Evolutionary conservation across 2,113 vertebrate species (phyloP), one percentile per base, ranked within the genome.

Genomic region (Gymnorhina tibicen): DNA sequence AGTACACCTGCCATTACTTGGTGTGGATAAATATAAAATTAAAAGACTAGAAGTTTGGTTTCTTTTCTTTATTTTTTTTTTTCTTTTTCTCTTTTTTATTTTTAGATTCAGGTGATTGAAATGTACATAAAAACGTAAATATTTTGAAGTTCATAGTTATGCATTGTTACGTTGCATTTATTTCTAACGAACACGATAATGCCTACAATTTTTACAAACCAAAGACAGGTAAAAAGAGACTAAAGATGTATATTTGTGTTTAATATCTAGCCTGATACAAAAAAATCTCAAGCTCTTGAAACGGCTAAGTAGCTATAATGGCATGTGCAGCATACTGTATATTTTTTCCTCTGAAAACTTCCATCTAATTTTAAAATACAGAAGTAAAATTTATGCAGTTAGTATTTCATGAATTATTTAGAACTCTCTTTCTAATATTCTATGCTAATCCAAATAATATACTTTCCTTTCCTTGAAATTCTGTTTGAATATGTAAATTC

Each of bases 1-100:
- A 97, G 28, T 92, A 67, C 95, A 44, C 55, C 47, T 95, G 87
- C 18, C 52, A 62, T 79, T 70, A 73, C 35, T 94, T 96, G 47
- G 16, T 30, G 8, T 67, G 37, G 16, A 33, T 92, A 96, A 96
- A 77, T 35, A 20, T n/a, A 83, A 76, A 89, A 70, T 32, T 70
- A 87, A 24, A 94, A 78, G 27, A 91, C 22, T 20, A 41, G 19
- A 60, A 60, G 3, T 63, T 42, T 41, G 4, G 1, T 9, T 78
- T 52, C 1, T 7, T 35, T 30, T 3, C 4, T 27, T 56, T 13
- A 4, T 20, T 7, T 11, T 18, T 12, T 3, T 13, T 73, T 55
- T 6, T 9, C 8, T 20, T 72, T 46, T 23, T 6, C 4, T 10
- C 3, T 4, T 16, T 49, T 32, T 7, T 16, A 10, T 35, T 16